A percentile compares a stretch with the other conserved stretches of the same genome.
These are phyloP conservation scores for Brenthis ino DNA, from an alignment of 2,888 invertebrate genomes.

Conservation along the genomic window DNA sequence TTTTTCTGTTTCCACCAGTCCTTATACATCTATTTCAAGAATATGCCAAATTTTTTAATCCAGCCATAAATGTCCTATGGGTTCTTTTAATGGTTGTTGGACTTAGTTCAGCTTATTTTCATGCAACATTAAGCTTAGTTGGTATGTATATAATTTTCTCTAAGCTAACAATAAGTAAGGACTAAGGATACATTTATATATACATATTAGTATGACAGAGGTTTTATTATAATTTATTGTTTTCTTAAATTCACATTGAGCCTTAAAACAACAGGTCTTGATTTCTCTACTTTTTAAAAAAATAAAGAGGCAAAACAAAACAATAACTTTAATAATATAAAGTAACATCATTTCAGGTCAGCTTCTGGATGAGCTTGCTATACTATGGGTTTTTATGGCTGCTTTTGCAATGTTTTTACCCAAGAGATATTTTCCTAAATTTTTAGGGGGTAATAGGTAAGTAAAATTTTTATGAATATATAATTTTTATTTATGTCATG, in stretches of 20 bases:
- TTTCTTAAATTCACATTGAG: neutral
- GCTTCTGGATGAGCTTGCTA: conserved; percentile 90
- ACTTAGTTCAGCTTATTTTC: conserved; percentile 91
- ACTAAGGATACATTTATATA: conserved; percentile 8
- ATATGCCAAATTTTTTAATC: conserved; percentile 88
- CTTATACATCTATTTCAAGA: conserved; percentile 89
- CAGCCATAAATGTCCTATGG: conserved; percentile 91
- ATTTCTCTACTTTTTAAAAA: too few relatives aligned
- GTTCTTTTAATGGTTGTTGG: conserved; percentile 90
- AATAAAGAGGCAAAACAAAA: too few relatives aligned
- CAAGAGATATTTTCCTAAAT: conserved; percentile 85
- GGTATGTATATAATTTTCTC: conserved; percentile 65
- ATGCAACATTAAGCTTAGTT: conserved; percentile 90
- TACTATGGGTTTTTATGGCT: conserved; percentile 91
- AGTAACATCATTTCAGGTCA: conserved; percentile 80
- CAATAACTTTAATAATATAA: neutral
- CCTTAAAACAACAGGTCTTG: too few relatives aligned
- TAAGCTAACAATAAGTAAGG: conserved; percentile 18
- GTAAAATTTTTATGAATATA: conserved; percentile 36
- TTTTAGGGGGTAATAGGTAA: conserved; percentile 85
- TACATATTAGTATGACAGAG: neutral
- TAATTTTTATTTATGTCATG: too few relatives aligned
- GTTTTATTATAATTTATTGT: neutral
- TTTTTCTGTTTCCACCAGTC: conserved; percentile 89
- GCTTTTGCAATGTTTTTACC: conserved; percentile 90